Evolutionary conservation across 2,797 vertebrate species (phyloP), one percentile per base, ranked within the genome.

Genomic region (Anguilla megastoma): DNA sequence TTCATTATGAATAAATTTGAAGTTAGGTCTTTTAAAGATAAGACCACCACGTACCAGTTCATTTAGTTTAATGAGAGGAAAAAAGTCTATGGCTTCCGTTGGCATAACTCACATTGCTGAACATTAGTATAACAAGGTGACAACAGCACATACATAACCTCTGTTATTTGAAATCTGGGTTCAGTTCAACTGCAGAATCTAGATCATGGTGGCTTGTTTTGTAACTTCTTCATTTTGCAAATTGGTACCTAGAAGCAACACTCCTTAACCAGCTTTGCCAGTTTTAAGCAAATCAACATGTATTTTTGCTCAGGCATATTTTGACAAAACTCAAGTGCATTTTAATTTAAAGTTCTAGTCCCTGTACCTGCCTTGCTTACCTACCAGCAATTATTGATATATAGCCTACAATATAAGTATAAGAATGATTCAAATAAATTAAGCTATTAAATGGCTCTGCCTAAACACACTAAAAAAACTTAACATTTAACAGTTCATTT

Each of bases 291-390:
- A 80, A 50, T 50, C 8, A 24, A 48, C 76, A 80, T 80, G 36
- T 50, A 48, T 48, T 80, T 80, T 80, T 80, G 36, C 41, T 80
- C 33, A 76, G 71, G 71, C 71, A 76, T 3, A 80, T 80, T 80
- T 80, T 80, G 41, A 76, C 74, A 18, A n/a, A 24, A 24, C 76
- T 50, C 76, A 80, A 24, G 2, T 80, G 3, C 76, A 41, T 1
- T 2, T 48, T 80, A 41, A 50, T 12, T 10, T 48, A 4, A 45
- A 50, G 2, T 21, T 36, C 14, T 10, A 74, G 2, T 76, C 3
- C 33, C 3, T 74, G 10, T 74, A 33, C 27, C 12, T 33, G 27
- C 69, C 33, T 76, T 41, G n/a, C n/a, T 71, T 71, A 7, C 66
- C 66, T 16, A 12, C 18, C 1, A 9, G 74, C 33, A 79, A 36